phyloP scores from a whole-genome alignment of 2,113 vertebrate genomes.

The Peromyscus leucopus region DNA sequence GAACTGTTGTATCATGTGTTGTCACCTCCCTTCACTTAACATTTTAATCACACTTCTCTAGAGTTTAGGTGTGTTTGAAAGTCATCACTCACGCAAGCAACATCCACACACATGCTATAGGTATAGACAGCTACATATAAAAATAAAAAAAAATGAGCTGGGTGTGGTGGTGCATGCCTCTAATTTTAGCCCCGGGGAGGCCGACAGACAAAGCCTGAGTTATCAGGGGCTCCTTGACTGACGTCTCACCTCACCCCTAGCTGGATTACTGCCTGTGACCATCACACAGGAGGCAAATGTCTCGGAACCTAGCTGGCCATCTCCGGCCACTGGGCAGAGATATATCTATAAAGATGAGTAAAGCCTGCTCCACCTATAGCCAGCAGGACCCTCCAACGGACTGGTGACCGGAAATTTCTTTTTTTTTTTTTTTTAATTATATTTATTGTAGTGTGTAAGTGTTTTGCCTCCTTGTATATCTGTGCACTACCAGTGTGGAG shows the following conservation, averaged over 20 bases:
- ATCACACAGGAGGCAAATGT: background rate
- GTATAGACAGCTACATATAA: background rate
- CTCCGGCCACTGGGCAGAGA: rapidly evolving
- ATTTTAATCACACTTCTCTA: background rate
- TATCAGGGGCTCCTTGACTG: background rate
- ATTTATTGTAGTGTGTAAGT: background rate
- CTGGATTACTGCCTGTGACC: rapidly evolving
- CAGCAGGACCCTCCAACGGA: no score
- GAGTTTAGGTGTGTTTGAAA: background rate
- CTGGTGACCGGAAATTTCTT: background rate
- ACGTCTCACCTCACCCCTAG: rapidly evolving
- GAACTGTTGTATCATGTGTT: background rate
- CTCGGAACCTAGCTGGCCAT: background rate
- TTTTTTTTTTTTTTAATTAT: background rate
- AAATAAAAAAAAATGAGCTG: background rate
- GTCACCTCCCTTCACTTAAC: background rate
- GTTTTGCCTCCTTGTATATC: background rate
- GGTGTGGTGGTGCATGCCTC: background rate
- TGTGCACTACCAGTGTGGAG: background rate
- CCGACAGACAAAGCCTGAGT: background rate
- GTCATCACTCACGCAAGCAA: background rate
- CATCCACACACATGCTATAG: background rate
- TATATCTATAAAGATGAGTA: rapidly evolving
- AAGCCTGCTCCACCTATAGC: no score
- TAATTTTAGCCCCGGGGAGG: background rate